Evolutionary conservation across 2,797 vertebrate genomes (phyloP).

Genomic region (Neopelma chrysocephalum): DNA sequence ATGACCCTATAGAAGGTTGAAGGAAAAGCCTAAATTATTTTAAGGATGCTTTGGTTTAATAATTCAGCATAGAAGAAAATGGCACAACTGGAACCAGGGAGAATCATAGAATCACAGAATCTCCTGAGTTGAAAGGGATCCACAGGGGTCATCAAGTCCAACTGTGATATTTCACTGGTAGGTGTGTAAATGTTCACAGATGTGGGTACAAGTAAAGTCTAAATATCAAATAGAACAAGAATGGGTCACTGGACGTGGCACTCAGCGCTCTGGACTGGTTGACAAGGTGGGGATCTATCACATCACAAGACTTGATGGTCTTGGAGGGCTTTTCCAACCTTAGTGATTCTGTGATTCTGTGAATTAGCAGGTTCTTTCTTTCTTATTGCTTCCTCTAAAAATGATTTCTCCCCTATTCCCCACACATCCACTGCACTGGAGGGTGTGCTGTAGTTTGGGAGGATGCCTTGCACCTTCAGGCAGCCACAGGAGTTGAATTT

Average conservation of each 20-base stretch:
- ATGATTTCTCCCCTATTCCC: too few relatives aligned
- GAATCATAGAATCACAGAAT: background rate
- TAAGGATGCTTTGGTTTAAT: background rate
- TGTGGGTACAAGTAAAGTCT: background rate
- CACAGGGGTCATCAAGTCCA: background rate
- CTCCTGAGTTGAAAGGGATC: background rate
- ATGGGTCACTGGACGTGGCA: accelerated
- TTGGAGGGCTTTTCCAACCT: background rate
- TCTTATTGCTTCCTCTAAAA: too few relatives aligned
- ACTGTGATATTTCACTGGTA: accelerated
- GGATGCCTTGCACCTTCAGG: background rate
- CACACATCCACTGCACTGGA: accelerated
- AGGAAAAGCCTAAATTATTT: background rate
- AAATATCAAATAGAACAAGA: background rate
- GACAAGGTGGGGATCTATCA: background rate
- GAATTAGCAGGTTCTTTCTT: background rate
- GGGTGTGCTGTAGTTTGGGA: background rate
- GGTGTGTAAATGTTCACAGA: background rate
- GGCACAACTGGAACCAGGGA: background rate
- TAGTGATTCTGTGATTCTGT: background rate
- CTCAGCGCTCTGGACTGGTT: background rate
- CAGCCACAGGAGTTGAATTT: background rate
- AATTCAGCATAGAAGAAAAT: background rate
- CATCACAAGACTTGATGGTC: background rate
- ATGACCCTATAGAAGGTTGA: background rate